Conservation (phyloP, 1,140 invertebrate genomes). For the Eurosta solidaginis region DNA sequence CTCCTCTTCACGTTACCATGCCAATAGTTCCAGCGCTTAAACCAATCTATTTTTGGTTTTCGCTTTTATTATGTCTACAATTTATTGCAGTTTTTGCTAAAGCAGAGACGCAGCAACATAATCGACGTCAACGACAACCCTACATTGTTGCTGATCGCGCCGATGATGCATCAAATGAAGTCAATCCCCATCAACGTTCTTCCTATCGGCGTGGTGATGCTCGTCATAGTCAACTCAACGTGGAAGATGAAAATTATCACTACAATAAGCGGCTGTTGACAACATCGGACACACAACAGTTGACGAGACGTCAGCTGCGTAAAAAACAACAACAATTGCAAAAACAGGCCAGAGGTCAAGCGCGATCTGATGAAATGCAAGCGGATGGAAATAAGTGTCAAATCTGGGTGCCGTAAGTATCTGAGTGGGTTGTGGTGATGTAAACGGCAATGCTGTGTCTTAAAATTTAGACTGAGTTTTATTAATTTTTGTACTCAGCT, state of each 20-base stretch:
- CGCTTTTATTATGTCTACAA: background rate
- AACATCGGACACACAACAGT: background rate
- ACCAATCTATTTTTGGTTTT: too few relatives aligned
- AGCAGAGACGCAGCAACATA: background rate
- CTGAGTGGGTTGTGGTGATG: background rate
- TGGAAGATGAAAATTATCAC: background rate
- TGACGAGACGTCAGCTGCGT: background rate
- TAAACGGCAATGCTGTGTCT: too few relatives aligned
- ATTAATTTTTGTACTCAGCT: background rate
- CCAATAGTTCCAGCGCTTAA: background rate
- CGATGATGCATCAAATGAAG: background rate
- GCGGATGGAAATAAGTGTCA: slow-evolving; percentile 43
- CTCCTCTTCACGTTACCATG: background rate
- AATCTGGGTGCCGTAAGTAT: slow-evolving; percentile 54
- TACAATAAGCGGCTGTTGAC: slow-evolving; percentile 13
- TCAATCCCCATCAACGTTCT: background rate
- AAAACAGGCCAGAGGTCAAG: background rate
- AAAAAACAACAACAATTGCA: background rate
- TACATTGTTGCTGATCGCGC: background rate
- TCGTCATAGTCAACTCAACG: background rate
- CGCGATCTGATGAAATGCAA: background rate
- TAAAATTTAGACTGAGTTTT: background rate
- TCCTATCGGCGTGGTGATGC: background rate
- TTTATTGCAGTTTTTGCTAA: background rate
- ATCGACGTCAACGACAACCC: background rate